Percentiles rank a stretch among this genome's conserved stretches.
Evolutionary conservation across 1,140 invertebrate genomes (phyloP).

Genomic region (Drosophila biarmipes): DNA sequence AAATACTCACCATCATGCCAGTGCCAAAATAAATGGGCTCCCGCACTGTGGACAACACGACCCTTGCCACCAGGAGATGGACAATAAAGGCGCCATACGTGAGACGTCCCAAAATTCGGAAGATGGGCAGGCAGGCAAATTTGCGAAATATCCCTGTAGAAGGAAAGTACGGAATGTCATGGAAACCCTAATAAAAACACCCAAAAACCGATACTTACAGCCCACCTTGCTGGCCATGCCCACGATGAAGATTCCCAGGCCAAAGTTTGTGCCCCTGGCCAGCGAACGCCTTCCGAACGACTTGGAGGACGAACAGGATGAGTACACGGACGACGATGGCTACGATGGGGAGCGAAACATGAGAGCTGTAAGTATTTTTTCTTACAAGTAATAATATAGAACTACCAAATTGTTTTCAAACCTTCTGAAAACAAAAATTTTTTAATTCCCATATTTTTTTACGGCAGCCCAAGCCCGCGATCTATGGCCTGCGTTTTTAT

Average conservation of each 20-base stretch:
- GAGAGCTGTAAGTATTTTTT: neutral
- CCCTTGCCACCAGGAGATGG: conserved; percentile 67
- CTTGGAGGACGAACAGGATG: conserved; percentile 9
- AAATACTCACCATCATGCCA: conserved; percentile 62
- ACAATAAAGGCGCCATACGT: conserved; percentile 80
- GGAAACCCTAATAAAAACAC: neutral
- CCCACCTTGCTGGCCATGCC: conserved; percentile 75
- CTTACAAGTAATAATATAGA: too few species aligned
- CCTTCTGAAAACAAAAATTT: neutral
- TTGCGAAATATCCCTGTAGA: conserved; percentile 71
- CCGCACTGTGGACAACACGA: conserved; percentile 70
- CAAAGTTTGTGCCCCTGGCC: conserved; percentile 45
- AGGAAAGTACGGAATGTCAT: neutral
- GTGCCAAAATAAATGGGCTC: conserved; percentile 74
- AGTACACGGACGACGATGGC: conserved; percentile 11
- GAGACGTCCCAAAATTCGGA: conserved; percentile 74
- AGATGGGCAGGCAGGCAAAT: conserved; percentile 72
- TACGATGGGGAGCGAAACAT: conserved; percentile 14
- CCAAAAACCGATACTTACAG: conserved; percentile 52
- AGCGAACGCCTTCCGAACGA: conserved; percentile 11
- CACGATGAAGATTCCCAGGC: conserved; percentile 62
- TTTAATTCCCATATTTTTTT: neutral
- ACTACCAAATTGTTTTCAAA: too few species aligned
- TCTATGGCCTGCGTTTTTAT: conserved; percentile 20
- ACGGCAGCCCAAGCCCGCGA: conserved; percentile 12